Conservation (phyloP, 2,797 vertebrate genomes). For the Florisuga fusca region DNA sequence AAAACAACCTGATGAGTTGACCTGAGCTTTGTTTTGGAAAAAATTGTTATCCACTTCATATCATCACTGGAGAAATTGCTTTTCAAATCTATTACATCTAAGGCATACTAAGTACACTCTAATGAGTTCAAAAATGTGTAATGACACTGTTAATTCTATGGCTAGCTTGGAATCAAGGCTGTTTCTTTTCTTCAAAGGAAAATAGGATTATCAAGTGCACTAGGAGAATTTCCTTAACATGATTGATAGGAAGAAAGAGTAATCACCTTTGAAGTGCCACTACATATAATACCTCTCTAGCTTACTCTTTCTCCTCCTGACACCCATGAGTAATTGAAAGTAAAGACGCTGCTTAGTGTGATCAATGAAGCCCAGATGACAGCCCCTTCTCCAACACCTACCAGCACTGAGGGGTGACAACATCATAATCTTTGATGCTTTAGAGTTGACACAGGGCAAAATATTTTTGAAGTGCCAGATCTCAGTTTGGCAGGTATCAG, state of each 20-base stretch:
- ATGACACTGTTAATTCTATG: slow-evolving; percentile 77
- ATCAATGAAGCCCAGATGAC: slow-evolving; percentile 76
- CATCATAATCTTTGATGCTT: slow-evolving; percentile 46
- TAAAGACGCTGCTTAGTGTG: slow-evolving; percentile 76
- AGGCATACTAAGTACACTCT: slow-evolving; percentile 69
- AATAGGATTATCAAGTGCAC: slow-evolving; percentile 79
- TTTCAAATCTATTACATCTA: slow-evolving; percentile 70
- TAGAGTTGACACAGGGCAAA: slow-evolving; percentile 54
- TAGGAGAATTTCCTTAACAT: slow-evolving; percentile 79
- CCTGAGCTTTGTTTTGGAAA: slow-evolving; percentile 58
- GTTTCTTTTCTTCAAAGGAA: slow-evolving; percentile 78
- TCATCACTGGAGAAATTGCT: slow-evolving; percentile 67
- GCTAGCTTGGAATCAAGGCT: slow-evolving; percentile 67
- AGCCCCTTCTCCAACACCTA: slow-evolving; percentile 67
- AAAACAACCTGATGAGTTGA: background rate
- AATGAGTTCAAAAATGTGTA: slow-evolving; percentile 77
- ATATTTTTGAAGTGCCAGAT: slow-evolving; percentile 51
- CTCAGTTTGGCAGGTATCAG: slow-evolving; percentile 1
- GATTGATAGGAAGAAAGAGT: slow-evolving; percentile 81
- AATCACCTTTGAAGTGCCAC: slow-evolving; percentile 82
- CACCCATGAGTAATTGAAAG: slow-evolving; percentile 78
- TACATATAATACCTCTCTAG: slow-evolving; percentile 75
- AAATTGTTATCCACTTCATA: slow-evolving; percentile 56
- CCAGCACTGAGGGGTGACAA: slow-evolving; percentile 44
- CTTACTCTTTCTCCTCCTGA: slow-evolving; percentile 78